phyloP scores from a whole-genome alignment of 30 jellyfish, hydroid and myxozoan genomes.

The Hydractinia echinata region DNA sequence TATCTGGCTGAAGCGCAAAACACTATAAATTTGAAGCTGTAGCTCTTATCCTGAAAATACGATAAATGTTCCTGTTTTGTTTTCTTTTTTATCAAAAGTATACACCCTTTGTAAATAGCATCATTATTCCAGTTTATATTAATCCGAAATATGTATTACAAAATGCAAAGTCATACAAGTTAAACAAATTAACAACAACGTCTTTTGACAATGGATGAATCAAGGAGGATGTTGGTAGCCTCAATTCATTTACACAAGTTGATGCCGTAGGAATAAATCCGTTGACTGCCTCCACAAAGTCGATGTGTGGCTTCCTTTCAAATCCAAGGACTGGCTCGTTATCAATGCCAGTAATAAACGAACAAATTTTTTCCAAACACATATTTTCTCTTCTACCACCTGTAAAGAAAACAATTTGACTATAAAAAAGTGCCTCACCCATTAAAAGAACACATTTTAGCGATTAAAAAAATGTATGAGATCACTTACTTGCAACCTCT shows the following conservation, averaged over 20 bases:
- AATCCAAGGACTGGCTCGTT: conserved; percentile 39
- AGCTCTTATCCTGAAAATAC: too few species aligned
- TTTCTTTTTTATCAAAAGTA: too few species aligned
- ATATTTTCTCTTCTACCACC: conserved; percentile 40
- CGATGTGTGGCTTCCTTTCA: conserved; percentile 25
- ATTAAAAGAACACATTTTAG: neutral
- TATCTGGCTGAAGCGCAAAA: too few species aligned
- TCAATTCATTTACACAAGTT: conserved; percentile 35
- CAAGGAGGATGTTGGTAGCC: conserved; percentile 22
- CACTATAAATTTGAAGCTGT: too few species aligned
- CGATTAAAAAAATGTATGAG: neutral
- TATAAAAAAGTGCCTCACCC: neutral
- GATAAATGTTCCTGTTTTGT: too few species aligned
- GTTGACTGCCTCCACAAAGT: conserved; percentile 5
- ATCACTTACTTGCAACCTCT: conserved; percentile 44
- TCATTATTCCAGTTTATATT: conserved; percentile 28
- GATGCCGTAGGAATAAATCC: conserved; percentile 26
- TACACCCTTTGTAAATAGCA: too few species aligned
- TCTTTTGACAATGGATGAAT: conserved; percentile 14
- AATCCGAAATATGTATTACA: too few species aligned
- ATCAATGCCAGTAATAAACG: conserved; percentile 36
- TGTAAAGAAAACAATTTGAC: too few species aligned
- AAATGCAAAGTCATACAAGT: conserved; percentile 39
- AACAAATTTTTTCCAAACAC: conserved; percentile 12
- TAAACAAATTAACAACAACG: conserved; percentile 12